Base-by-base conservation (phyloP, 2,888 invertebrate species). In the Noctua fimbriata region DNA sequence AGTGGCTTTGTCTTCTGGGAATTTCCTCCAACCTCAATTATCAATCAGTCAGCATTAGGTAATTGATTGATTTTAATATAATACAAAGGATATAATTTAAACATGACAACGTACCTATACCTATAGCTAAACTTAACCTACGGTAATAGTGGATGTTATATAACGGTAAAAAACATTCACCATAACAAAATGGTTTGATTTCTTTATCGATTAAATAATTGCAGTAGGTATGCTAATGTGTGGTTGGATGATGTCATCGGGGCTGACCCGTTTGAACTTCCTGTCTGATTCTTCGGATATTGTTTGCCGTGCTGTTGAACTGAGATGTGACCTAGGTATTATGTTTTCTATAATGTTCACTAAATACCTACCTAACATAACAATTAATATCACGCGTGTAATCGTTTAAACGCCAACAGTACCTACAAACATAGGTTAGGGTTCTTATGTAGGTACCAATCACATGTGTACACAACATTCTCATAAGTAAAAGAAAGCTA, bases 161-260 rank as follows among this genome's bases (percentile, higher is more conserved):
- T 65, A 79, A 80, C 16, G 44, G 9, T 28, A 55, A 73, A 73
- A 32, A 55, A 73, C 44, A 69, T 75, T 81, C 74, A 60, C 52
- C 44, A 10, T 36, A 55, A 41, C 36, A 60, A 7, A 69, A 55
- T 72, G 16, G 47, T 72, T 69, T 55, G 24, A 28, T 63, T 47
- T 69, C n/a, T 47, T 72, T 78, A 47, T 52, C 1, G 7, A 81
- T 67, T 67, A 24, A 76, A 76, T 67, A 24, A 47, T 47, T 65
- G 44, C 55, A 44, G 69, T 52, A 21, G n/a, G 14, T 78, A 83
- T 58, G 78, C 55, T 41, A 83, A 73, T 73, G 55, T 63, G 63
- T 69, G 28, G 52, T 63, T 52, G 9, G 12, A 28, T 78, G 21
- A 55, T 55, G 28, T 55, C 65, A 41, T 36, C 16, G 52, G 18